These are phyloP conservation scores for Rhynchophorus ferrugineus DNA, from an alignment of 1,140 invertebrate genomes.

Conservation along the genomic window DNA sequence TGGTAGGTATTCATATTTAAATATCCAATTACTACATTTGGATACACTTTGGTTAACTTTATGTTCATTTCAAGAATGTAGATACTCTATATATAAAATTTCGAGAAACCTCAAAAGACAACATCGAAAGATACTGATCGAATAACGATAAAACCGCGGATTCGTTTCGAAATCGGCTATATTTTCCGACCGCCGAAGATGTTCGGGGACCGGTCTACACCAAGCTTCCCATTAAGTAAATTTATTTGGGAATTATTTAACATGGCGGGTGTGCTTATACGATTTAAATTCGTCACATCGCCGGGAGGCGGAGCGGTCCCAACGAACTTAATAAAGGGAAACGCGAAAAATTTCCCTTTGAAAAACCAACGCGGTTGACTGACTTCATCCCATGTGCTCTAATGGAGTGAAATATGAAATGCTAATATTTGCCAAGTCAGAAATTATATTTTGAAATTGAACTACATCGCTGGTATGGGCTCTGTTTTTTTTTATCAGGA, in stretches of 20 bases:
- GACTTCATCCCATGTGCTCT: slow-evolving; percentile 28
- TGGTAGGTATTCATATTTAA: too few relatives aligned
- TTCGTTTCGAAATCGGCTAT: too few relatives aligned
- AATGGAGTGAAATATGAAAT: slow-evolving; percentile 38
- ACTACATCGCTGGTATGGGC: slow-evolving; percentile 28
- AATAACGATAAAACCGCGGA: too few relatives aligned
- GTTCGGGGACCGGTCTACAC: too few relatives aligned
- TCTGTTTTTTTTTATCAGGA: too few relatives aligned
- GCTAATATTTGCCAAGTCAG: slow-evolving; percentile 36
- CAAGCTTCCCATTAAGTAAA: slow-evolving; percentile 20
- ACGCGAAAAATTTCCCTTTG: slow-evolving; percentile 31
- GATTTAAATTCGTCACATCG: slow-evolving; percentile 35
- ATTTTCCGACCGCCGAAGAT: too few relatives aligned
- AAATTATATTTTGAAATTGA: slow-evolving; percentile 39
- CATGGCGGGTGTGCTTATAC: slow-evolving; percentile 31
- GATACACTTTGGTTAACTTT: too few relatives aligned
- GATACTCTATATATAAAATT: too few relatives aligned
- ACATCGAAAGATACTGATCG: too few relatives aligned
- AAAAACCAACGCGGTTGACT: slow-evolving; percentile 26
- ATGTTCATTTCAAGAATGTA: too few relatives aligned
- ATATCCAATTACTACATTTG: too few relatives aligned
- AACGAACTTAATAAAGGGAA: slow-evolving; percentile 27
- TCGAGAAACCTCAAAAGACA: too few relatives aligned
- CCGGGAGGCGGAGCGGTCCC: slow-evolving; percentile 27
- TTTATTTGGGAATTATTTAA: slow-evolving; percentile 34